Percentiles rank a stretch among this genome's conserved stretches.
phyloP scores from a whole-genome alignment of 2,888 invertebrate genomes.

The Phragmatobia fuliginosa region DNA sequence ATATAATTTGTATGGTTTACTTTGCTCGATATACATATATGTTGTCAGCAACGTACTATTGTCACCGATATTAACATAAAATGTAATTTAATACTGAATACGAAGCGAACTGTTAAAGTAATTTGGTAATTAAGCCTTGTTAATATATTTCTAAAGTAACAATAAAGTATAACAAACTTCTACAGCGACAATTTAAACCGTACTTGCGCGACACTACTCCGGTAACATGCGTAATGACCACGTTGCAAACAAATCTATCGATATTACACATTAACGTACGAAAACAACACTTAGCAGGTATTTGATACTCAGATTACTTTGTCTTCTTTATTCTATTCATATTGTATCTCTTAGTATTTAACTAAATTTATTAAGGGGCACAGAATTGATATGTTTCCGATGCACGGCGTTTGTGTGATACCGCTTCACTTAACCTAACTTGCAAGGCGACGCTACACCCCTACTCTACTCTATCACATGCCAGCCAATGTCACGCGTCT shows the following conservation, averaged over 20 bases:
- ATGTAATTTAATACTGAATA: conserved; percentile 83
- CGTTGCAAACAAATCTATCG: conserved; percentile 70
- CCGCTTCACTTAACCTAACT: conserved; percentile 86
- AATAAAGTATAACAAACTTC: conserved; percentile 72
- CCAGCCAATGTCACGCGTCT: conserved; percentile 83
- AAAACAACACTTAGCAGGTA: conserved; percentile 84
- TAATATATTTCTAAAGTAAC: conserved; percentile 68
- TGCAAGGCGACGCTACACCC: conserved; percentile 85
- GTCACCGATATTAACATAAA: conserved; percentile 72
- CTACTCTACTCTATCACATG: conserved; percentile 84
- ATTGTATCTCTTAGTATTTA: conserved; percentile 85
- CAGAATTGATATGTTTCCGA: conserved; percentile 93
- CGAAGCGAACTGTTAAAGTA: conserved; percentile 80
- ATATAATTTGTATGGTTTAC: conserved; percentile 83
- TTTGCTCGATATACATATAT: conserved; percentile 86
- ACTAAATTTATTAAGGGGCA: conserved; percentile 90
- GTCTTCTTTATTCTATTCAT: conserved; percentile 82
- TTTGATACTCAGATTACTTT: conserved; percentile 84
- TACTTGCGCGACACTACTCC: conserved; percentile 80
- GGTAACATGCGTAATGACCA: conserved; percentile 70
- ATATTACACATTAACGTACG: conserved; percentile 66
- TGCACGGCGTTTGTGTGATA: conserved; percentile 89
- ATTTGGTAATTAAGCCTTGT: conserved; percentile 85
- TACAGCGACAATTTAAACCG: conserved; percentile 69
- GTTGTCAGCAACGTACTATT: conserved; percentile 71